Evolutionary conservation across 2,888 invertebrate species (phyloP).

Genomic region (Polymixis lichenea): DNA sequence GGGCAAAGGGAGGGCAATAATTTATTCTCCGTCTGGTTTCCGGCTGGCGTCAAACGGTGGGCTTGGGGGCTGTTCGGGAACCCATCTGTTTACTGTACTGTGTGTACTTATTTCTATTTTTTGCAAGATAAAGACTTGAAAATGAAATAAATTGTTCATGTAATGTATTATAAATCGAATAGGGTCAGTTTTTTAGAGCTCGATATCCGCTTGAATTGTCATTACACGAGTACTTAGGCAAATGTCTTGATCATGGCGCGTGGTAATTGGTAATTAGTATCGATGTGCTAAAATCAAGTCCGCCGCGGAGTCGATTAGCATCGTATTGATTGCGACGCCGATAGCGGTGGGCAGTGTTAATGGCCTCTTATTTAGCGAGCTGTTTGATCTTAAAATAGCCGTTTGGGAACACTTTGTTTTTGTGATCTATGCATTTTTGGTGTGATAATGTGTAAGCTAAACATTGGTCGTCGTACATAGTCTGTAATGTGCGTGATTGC

Average conservation of each 20-base stretch:
- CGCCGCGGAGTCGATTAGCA: slow-evolving; percentile 81
- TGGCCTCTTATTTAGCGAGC: slow-evolving; percentile 80
- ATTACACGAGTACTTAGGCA: slow-evolving; percentile 60
- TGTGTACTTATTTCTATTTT: slow-evolving; percentile 41
- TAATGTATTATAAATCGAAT: slow-evolving; percentile 9
- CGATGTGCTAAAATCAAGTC: slow-evolving; percentile 86
- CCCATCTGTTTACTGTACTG: slow-evolving; percentile 69
- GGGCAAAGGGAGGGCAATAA: slow-evolving; percentile 80
- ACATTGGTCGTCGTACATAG: slow-evolving; percentile 72
- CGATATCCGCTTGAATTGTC: slow-evolving; percentile 32
- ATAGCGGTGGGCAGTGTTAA: slow-evolving; percentile 84
- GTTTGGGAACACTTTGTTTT: slow-evolving; percentile 85
- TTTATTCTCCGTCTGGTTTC: slow-evolving; percentile 83
- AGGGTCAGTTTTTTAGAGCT: slow-evolving; percentile 25
- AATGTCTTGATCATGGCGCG: slow-evolving; percentile 76
- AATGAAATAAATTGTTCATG: background rate
- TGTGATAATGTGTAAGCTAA: slow-evolving; percentile 80
- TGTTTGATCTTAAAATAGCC: slow-evolving; percentile 84
- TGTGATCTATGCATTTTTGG: slow-evolving; percentile 83
- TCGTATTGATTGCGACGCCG: slow-evolving; percentile 81
- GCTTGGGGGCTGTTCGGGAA: slow-evolving; percentile 70
- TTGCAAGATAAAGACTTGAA: slow-evolving; percentile 18
- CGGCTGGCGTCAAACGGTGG: slow-evolving; percentile 78
- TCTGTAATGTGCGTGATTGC: slow-evolving; percentile 78
- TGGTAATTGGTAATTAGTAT: slow-evolving; percentile 86